These are phyloP conservation scores for Dendroctonus ponderosae DNA, from an alignment of 1,140 invertebrate genomes.

Conservation along the genomic window DNA sequence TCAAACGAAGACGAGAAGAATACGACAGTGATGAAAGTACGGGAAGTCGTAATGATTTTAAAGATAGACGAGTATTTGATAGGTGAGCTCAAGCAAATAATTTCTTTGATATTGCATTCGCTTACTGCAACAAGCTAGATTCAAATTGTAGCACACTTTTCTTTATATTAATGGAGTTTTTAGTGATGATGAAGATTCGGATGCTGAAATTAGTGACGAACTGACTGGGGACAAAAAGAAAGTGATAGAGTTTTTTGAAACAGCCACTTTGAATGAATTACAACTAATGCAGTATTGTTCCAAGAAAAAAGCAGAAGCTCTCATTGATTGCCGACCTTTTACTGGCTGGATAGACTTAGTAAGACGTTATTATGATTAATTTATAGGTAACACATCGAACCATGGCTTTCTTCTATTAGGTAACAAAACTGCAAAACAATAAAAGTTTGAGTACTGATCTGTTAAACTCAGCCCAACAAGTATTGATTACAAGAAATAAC, in stretches of 20 bases:
- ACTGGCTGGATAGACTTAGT: conserved; percentile 70
- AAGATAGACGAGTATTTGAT: conserved; percentile 46
- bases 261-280: conserved; percentile 63
- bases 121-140: not conserved
- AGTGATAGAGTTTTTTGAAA: conserved; percentile 76
- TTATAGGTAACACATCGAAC: not conserved
- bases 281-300: conserved; percentile 67
- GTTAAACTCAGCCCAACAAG: conserved; percentile 69
- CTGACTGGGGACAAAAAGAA: conserved; percentile 67
- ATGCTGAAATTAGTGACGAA: conserved; percentile 67
- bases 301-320: conserved; percentile 69
- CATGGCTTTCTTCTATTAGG: conserved; percentile 45
- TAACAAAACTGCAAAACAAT: conserved; percentile 67
- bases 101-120: not conserved
- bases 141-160: not conserved
- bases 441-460: conserved; percentile 69
- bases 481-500: conserved; percentile 68
- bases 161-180: conserved; percentile 13
- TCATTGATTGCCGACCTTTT: conserved; percentile 69
- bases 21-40: conserved; percentile 46
- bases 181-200: conserved; percentile 67
- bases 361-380: conserved; percentile 34
- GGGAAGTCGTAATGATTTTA: conserved; percentile 38
- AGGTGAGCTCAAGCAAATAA: conserved; percentile 39
- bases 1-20: conserved; percentile 36